Base-by-base conservation (phyloP, 2,888 invertebrate species). In the Tetranychus truncatus region DNA sequence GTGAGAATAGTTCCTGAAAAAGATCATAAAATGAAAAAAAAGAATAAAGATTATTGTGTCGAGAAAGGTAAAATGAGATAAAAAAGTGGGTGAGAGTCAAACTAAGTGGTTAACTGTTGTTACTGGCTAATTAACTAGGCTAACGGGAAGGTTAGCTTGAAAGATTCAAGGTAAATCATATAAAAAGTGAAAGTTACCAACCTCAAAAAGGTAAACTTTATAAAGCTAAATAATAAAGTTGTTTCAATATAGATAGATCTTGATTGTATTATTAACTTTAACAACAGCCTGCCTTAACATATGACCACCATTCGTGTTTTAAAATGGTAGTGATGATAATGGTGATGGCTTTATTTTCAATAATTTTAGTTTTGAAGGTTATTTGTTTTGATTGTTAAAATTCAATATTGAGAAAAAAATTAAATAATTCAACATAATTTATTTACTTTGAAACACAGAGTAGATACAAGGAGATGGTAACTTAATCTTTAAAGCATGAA, bases 81-180 rank as follows among this genome's bases (percentile, higher is more conserved):
- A 55, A 55, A 55, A 55, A 55, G 55, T 55, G 55, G 55, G 55
- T 55, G 55, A 55, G 55, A 55, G 55, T 55, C 55, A 55, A 55
- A 55, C 55, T 55, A 55, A 55, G 15, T 55, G 55, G 55, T 55
- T 55, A 55, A 55, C 55, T 55, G 55, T 55, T 55, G 55, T 55
- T 55, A 3, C 55, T 55, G 55, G 55, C 15, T 55, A 55, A 55
- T 55, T 55, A 55, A 55, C 55, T 55, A 55, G 55, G 55, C 55
- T 55, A 55, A 55, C 55, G 55, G 55, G 55, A 55, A 55, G 55
- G 55, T 15, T 55, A 55, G 11, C 15, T 15, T 3, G 15, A 55
- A 55, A 55, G 55, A 55, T 55, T 55, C 55, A 55, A 55, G 55
- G 55, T 55, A 55, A 55, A 55, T 15, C 55, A 6, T 55, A 55